phyloP scores from a whole-genome alignment of 2,113 vertebrate genomes.

The Archilochus colubris region DNA sequence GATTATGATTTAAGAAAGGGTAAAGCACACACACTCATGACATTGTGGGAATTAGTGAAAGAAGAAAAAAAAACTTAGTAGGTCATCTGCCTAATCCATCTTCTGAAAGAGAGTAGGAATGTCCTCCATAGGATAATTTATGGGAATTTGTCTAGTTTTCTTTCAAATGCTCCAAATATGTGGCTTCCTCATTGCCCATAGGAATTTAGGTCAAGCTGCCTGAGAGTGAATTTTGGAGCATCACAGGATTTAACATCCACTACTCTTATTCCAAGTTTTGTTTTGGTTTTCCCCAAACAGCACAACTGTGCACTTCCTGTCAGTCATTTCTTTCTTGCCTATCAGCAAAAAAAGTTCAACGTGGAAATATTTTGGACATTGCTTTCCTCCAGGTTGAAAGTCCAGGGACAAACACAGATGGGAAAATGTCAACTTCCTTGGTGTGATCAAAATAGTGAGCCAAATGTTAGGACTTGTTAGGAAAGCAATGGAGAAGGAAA shows the following conservation, averaged over 20 bases:
- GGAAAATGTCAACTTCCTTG: not conserved
- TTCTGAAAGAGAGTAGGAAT: slow-evolving; percentile 18
- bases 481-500: not conserved
- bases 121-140: slow-evolving; percentile 36
- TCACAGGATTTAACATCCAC: not conserved
- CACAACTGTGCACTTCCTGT: not conserved
- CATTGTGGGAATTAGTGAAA: slow-evolving; percentile 38
- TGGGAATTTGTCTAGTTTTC: slow-evolving; percentile 35
- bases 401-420: not conserved
- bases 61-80: slow-evolving; percentile 25
- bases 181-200: slow-evolving; percentile 2
- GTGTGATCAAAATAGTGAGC: not conserved
- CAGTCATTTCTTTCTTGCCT: not conserved
- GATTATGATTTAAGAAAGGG: slow-evolving; percentile 56
- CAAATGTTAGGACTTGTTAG: not conserved
- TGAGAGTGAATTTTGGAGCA: not conserved
- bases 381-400: not conserved
- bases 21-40: not conserved
- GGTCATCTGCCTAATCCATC: slow-evolving; percentile 66
- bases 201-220: slow-evolving; percentile 65
- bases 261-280: not conserved
- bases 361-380: not conserved
- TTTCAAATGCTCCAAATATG: slow-evolving; percentile 47
- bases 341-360: not conserved
- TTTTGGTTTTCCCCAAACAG: not conserved